These are phyloP conservation scores for Carcharodon carcharias DNA, from an alignment of 2,797 vertebrate genomes.

Conservation along the genomic window DNA sequence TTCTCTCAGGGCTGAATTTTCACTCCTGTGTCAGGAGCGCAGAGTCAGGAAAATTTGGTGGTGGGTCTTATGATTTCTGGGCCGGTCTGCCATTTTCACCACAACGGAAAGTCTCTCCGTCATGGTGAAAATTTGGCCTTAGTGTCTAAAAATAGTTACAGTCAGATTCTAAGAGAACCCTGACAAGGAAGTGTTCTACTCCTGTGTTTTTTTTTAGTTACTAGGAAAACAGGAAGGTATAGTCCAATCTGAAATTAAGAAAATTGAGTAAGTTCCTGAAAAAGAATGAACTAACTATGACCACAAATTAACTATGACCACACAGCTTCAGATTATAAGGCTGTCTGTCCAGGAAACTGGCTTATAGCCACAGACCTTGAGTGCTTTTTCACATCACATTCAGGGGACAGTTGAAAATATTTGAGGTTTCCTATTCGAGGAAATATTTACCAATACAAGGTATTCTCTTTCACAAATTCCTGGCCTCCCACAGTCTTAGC, in stretches of 20 bases:
- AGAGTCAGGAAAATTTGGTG: no score
- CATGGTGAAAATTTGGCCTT: not conserved
- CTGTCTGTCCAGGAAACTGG: not conserved
- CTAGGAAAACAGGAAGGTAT: not conserved
- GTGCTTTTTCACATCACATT: not conserved
- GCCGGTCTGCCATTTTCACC: no score
- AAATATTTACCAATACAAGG: not conserved
- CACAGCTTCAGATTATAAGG: conserved; percentile 7
- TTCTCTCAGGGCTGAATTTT: no score
- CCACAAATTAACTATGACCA: not conserved
- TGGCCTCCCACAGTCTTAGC: not conserved
- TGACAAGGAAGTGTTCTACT: not conserved
- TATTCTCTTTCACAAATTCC: not conserved
- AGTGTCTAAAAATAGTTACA: not conserved
- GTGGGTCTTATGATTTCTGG: no score
- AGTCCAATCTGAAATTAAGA: not conserved
- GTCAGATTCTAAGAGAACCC: not conserved
- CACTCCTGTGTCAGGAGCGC: no score
- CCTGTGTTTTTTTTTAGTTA: not conserved
- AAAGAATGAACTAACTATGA: not conserved
- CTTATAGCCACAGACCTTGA: not conserved
- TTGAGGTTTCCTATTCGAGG: not conserved
- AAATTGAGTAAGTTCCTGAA: not conserved
- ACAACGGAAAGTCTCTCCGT: no score
- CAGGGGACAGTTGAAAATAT: not conserved